Evolutionary conservation across 2,797 vertebrate genomes (phyloP).

Genomic region (Huso huso): DNA sequence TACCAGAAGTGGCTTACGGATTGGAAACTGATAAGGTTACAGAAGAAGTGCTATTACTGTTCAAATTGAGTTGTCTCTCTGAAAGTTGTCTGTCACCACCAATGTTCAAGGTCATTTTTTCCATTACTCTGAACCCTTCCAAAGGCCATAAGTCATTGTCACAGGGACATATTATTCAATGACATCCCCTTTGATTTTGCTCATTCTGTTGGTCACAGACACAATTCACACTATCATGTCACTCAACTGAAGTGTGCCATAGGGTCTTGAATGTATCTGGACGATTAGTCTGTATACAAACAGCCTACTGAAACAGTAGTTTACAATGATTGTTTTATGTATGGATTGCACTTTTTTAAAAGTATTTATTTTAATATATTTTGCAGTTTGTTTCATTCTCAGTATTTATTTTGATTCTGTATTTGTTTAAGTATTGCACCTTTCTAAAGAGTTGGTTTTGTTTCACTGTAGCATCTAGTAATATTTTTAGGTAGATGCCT

Average conservation of each 20-base stretch:
- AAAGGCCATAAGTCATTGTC: slow-evolving; percentile 25
- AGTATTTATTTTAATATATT: too few species aligned
- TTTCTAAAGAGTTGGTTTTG: too few species aligned
- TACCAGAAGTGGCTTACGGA: neutral
- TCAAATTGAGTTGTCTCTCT: slow-evolving; percentile 19
- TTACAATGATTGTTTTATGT: too few species aligned
- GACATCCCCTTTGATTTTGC: slow-evolving; percentile 19
- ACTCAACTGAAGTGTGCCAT: neutral
- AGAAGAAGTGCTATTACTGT: slow-evolving; percentile 16
- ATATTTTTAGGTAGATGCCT: too few species aligned
- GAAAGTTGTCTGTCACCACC: slow-evolving; percentile 23
- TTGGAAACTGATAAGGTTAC: slow-evolving; percentile 27
- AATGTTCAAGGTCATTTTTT: slow-evolving; percentile 26
- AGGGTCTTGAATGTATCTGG: neutral
- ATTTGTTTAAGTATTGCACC: too few species aligned
- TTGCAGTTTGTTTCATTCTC: too few species aligned
- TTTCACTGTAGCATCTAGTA: too few species aligned
- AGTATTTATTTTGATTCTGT: too few species aligned
- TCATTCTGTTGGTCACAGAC: slow-evolving; percentile 14
- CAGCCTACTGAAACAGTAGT: too few species aligned
- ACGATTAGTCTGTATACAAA: too few species aligned
- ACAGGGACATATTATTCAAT: slow-evolving; percentile 10
- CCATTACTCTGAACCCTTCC: slow-evolving; percentile 22
- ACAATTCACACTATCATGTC: neutral
- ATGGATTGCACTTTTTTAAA: too few species aligned